phyloP scores from a whole-genome alignment of 2,113 vertebrate genomes.

The Electrona antarctica region DNA sequence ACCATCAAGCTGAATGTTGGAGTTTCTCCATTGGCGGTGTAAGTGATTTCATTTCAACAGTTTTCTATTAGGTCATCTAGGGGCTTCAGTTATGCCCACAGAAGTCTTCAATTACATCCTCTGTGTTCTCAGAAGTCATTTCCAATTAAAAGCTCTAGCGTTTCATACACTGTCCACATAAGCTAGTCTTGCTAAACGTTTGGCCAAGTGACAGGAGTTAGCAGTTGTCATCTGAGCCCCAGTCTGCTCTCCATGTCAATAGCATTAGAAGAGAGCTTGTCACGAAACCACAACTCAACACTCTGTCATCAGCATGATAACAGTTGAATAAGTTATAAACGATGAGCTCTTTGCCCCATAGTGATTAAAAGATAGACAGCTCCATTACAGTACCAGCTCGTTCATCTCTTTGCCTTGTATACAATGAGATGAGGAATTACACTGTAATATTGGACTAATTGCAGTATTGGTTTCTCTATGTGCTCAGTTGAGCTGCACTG shows the following conservation, averaged over 20 bases:
- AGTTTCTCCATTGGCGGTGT: no score
- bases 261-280: slow-evolving; percentile 37
- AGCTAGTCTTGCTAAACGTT: no score
- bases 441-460: slow-evolving; percentile 15
- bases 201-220: neutral
- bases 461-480: slow-evolving; percentile 4
- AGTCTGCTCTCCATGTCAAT: slow-evolving; percentile 47
- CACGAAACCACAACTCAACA: slow-evolving; percentile 33
- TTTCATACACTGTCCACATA: no score
- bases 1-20: no score
- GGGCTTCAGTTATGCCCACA: no score
- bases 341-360: slow-evolving; percentile 17
- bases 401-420: slow-evolving; percentile 16
- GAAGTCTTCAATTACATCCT: no score
- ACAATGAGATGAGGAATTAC: neutral
- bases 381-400: slow-evolving; percentile 19
- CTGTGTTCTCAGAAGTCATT: no score
- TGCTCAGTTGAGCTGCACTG: neutral
- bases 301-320: slow-evolving; percentile 29
- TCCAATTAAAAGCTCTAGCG: no score
- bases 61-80: no score
- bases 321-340: slow-evolving; percentile 25
- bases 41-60: no score
- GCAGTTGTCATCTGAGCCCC: slow-evolving; percentile 37
- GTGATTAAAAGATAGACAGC: slow-evolving; percentile 30